These are phyloP conservation scores for Bellardia bayeri DNA, from an alignment of 2,888 invertebrate genomes.

Conservation along the genomic window DNA sequence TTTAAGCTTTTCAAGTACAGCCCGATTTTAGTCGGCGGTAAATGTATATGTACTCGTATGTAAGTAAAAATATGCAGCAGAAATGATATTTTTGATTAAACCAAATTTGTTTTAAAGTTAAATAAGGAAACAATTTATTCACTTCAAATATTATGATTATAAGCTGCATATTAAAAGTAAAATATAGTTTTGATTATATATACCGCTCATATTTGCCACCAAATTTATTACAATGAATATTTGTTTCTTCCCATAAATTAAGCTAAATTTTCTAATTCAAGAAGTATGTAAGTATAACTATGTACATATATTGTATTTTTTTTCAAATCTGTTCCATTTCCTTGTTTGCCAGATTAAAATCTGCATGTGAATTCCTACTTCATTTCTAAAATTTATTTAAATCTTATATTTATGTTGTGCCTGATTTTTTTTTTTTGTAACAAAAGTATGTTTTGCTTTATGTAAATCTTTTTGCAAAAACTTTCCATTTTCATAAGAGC, in stretches of 20 bases:
- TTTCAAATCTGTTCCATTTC: not conserved
- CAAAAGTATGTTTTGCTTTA: conserved; percentile 44
- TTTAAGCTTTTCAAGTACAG: not conserved
- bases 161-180: too few species aligned
- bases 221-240: too few species aligned
- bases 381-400: conserved; percentile 41
- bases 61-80: not conserved
- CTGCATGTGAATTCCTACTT: not conserved
- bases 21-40: not conserved
- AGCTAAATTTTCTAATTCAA: not conserved
- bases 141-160: too few species aligned
- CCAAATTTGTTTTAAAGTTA: not conserved
- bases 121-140: not conserved
- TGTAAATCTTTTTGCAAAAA: conserved; percentile 22
- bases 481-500: conserved; percentile 49
- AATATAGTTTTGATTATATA: too few species aligned
- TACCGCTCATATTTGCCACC: too few species aligned
- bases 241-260: too few species aligned
- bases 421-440: not conserved
- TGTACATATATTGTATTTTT: too few species aligned
- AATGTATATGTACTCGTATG: not conserved
- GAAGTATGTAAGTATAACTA: not conserved
- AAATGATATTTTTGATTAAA: not conserved
- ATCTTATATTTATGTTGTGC: conserved; percentile 14
- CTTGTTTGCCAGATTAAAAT: not conserved